Base-by-base conservation (phyloP, 2,888 invertebrate genomes). In the Drosophila acutilabella region DNA sequence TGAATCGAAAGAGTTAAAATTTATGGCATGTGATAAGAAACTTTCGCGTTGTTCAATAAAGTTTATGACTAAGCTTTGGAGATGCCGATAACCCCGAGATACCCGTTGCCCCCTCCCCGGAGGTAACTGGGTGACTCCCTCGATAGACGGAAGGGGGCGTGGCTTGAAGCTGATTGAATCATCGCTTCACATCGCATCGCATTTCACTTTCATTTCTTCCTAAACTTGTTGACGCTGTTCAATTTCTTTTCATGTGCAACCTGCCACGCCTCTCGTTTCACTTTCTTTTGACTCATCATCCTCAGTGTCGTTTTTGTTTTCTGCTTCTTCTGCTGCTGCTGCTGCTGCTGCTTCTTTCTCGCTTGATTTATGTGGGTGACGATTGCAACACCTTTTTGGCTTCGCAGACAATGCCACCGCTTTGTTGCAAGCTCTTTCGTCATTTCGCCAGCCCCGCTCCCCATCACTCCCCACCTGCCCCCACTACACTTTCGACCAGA, bases 171-270 rank as follows among this genome's bases (percentile, higher is more conserved):
- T 60, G 72, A 83, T 82, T 86, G 87, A 82, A 82, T 82, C 87
- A 82, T 82, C 81, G 80, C 64, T 69, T 71, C 66, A 47, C 33
- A 36, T 47, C 64, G 40, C 60, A 77, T 66, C 58, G 44, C 68
- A 74, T 79, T 83, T 82, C 82, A 86, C 87, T 82, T 82, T 82
- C 82, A 64, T 86, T 82, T 76, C 77, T 68, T 74, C 64, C 62
- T 75, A 61, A 66, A 36, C 48, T 51, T 42, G 54, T 48, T 60
- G 54, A 42, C 38, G 44, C 61, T 69, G 70, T 44, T 79, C 79
- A 76, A 78, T 79, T 78, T 80, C 76, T 69, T 80, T 78, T 80
- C 85, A 81, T 85, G 59, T 85, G 70, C 81, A 77, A 66, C 68
- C 20, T 54, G 68, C 62, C 81, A 64, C 78, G 77, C 77, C 78